These are phyloP conservation scores for Antheraea mylitta DNA, from an alignment of 1,140 invertebrate genomes.

Conservation along the genomic window DNA sequence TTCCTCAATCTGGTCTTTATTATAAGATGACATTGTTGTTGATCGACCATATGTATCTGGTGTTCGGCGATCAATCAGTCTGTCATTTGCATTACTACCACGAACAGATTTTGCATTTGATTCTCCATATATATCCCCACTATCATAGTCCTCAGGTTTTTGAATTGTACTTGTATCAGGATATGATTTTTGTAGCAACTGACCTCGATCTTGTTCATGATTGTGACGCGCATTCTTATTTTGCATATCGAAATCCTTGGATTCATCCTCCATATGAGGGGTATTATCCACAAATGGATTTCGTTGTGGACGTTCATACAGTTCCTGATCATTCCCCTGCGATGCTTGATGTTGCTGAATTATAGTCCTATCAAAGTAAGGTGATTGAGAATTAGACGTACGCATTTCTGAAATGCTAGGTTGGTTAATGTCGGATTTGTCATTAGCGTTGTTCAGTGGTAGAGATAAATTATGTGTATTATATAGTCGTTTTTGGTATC, in stretches of 20 bases:
- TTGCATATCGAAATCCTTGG: conserved; percentile 32
- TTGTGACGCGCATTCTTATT: conserved; percentile 26
- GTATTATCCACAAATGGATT: conserved; percentile 67
- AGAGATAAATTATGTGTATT: conserved; percentile 70
- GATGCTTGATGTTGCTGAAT: conserved; percentile 56
- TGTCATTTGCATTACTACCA: conserved; percentile 52
- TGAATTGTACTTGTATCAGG: conserved; percentile 41
- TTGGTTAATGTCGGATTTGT: conserved; percentile 64
- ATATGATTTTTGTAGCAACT: conserved; percentile 39
- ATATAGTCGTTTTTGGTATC: conserved; percentile 63
- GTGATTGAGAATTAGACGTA: conserved; percentile 62
- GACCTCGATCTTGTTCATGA: conserved; percentile 29
- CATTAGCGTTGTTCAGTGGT: conserved; percentile 63
- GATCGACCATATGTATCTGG: conserved; percentile 90
- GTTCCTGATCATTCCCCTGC: conserved; percentile 47
- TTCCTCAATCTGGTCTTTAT: conserved; percentile 80
- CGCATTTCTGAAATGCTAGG: conserved; percentile 45
- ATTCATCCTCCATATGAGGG: conserved; percentile 32
- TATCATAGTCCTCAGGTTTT: conserved; percentile 42
- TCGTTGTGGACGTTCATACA: conserved; percentile 51
- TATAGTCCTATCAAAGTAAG: conserved; percentile 73
- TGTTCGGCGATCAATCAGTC: conserved; percentile 83
- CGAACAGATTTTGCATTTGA: conserved; percentile 41
- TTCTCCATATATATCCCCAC: conserved; percentile 61
- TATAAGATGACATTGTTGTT: conserved; percentile 70